phyloP scores from a whole-genome alignment of 1,140 invertebrate genomes.

The Linepithema humile region DNA sequence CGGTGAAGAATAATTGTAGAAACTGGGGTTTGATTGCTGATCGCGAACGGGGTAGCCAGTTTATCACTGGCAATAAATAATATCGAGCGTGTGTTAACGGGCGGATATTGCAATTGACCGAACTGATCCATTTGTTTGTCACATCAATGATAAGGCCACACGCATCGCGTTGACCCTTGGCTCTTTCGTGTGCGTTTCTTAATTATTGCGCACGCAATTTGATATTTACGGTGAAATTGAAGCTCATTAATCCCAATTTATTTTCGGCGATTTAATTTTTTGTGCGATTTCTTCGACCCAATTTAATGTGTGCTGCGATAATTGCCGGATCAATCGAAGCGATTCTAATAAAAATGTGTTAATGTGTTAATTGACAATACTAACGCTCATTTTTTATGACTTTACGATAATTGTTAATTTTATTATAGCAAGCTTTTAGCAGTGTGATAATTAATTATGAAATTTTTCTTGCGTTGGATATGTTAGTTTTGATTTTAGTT shows the following conservation, averaged over 20 bases:
- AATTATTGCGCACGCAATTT: not conserved
- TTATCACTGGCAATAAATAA: slow-evolving; percentile 40
- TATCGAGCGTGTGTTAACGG: slow-evolving; percentile 15
- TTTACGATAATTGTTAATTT: not conserved
- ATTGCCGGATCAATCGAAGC: not conserved
- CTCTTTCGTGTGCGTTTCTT: not conserved
- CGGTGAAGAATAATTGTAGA: slow-evolving; percentile 42
- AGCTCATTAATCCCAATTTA: slow-evolving; percentile 17
- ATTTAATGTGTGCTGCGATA: not conserved
- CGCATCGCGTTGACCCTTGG: slow-evolving; percentile 7
- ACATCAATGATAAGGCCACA: slow-evolving; percentile 37
- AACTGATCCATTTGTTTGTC: not conserved
- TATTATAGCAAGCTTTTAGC: not conserved
- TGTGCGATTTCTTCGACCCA: slow-evolving; percentile 6
- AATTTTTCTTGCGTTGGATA: too few species aligned
- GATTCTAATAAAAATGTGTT: not conserved
- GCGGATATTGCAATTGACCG: slow-evolving; percentile 12
- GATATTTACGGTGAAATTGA: not conserved
- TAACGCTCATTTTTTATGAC: not conserved
- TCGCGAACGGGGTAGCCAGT: not conserved
- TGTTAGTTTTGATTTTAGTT: too few species aligned
- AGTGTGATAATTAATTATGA: not conserved
- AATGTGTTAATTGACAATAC: not conserved
- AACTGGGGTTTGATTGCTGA: slow-evolving; percentile 37
- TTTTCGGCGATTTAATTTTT: slow-evolving; percentile 11